A percentile compares a stretch with the other conserved stretches of the same genome.
Evolutionary conservation across 2,113 vertebrate species (phyloP).

Genomic region (Castor canadensis): DNA sequence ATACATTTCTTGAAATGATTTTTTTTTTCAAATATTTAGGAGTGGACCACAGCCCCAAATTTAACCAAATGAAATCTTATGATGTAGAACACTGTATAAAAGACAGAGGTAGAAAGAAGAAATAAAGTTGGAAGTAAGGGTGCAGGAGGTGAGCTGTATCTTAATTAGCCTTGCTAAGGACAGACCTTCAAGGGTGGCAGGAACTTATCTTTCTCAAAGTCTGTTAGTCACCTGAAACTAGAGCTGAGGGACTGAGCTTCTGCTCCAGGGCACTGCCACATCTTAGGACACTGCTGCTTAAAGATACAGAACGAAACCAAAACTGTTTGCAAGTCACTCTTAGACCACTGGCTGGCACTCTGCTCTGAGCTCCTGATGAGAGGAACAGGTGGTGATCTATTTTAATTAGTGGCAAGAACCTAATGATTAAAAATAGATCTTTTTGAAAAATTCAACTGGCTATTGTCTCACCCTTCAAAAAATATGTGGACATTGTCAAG

Average conservation of each 20-base stretch:
- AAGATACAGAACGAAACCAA: neutral
- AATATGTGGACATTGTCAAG: neutral
- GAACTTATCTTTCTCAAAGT: neutral
- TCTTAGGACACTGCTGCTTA: neutral
- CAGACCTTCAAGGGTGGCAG: neutral
- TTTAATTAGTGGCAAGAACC: conserved; percentile 57
- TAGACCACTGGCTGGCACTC: neutral
- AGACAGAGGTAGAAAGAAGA: neutral
- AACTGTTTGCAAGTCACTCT: neutral
- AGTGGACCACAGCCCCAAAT: neutral
- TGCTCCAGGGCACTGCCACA: neutral
- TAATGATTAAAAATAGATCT: conserved; percentile 59
- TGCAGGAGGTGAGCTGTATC: neutral
- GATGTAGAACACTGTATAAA: neutral
- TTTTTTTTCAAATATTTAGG: neutral
- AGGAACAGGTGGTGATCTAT: conserved; percentile 58
- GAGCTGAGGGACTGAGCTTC: neutral
- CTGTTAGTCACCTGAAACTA: neutral
- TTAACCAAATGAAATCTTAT: neutral
- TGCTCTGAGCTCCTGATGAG: neutral
- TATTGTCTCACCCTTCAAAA: neutral
- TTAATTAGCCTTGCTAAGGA: neutral
- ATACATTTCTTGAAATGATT: neutral
- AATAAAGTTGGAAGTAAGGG: neutral
- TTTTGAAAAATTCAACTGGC: neutral